Evolutionary conservation across 2,888 invertebrate genomes (phyloP).

Genomic region (Strigamia maritima): DNA sequence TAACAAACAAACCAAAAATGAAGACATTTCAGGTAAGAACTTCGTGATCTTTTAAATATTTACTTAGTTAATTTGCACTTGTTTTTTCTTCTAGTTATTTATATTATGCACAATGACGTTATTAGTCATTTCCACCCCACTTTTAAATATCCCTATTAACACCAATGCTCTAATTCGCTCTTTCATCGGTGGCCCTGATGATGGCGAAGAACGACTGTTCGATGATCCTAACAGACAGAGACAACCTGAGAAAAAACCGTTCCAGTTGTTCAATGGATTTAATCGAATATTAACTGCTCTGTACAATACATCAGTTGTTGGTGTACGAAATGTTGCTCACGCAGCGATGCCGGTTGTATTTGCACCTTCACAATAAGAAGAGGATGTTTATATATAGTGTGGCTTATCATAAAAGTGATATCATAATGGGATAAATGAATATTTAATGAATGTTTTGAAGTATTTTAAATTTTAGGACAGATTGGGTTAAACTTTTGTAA

Average conservation of each 20-base stretch:
- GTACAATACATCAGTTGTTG: background rate
- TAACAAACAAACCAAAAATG: background rate
- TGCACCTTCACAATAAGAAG: background rate
- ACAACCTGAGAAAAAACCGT: background rate
- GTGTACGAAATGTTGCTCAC: background rate
- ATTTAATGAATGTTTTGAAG: background rate
- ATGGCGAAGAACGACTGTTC: background rate
- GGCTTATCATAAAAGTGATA: background rate
- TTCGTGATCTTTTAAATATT: background rate
- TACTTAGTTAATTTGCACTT: background rate
- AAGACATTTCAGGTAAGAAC: background rate
- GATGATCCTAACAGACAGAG: background rate
- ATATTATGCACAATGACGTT: background rate
- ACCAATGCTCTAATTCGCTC: background rate
- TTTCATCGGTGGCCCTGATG: conserved; percentile 1
- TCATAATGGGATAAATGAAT: background rate
- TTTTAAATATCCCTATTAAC: background rate
- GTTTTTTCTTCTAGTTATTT: background rate
- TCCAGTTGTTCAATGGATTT: background rate
- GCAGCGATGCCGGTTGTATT: background rate
- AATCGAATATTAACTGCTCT: background rate
- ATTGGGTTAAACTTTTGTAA: too few species aligned
- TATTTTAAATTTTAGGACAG: background rate
- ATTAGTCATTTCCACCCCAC: background rate
- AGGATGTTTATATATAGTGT: background rate